A percentile compares a stretch with the other conserved stretches of the same genome.
phyloP scores from a whole-genome alignment of 1,140 invertebrate genomes.

The Contarinia nasturtii region DNA sequence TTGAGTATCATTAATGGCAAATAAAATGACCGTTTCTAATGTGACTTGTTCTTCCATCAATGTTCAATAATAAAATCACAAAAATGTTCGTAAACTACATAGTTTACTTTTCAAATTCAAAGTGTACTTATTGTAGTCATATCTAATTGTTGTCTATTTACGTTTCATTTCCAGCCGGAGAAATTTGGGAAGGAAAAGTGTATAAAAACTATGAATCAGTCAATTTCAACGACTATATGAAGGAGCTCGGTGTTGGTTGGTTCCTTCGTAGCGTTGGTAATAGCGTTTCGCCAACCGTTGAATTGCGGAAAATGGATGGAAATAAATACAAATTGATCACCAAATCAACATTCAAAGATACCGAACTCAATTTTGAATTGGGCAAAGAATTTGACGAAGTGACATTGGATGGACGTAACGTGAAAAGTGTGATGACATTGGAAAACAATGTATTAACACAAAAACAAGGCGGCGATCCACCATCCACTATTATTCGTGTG shows the following conservation, averaged over 20 bases:
- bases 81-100: not conserved
- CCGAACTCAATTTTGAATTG: conserved; percentile 56
- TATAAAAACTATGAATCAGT: conserved; percentile 54
- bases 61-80: no score
- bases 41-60: no score
- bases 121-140: no score
- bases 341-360: conserved; percentile 64
- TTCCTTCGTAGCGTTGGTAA: conserved; percentile 53
- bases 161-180: not conserved
- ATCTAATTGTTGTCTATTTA: not conserved
- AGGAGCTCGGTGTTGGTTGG: conserved; percentile 55
- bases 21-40: no score
- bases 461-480: conserved; percentile 38
- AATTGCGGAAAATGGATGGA: conserved; percentile 36
- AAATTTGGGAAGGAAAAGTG: conserved; percentile 37
- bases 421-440: conserved; percentile 37
- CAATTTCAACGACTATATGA: conserved; percentile 74
- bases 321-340: conserved; percentile 50
- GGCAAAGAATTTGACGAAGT: conserved; percentile 67
- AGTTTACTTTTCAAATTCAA: no score
- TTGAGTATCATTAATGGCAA: no score
- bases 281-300: conserved; percentile 46
- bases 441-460: conserved; percentile 33
- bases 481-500: conserved; percentile 38
- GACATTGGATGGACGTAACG: conserved; percentile 60